A percentile compares a stretch with the other conserved stretches of the same genome.
phyloP scores from a whole-genome alignment of 2,797 vertebrate species.

The Melanitta fusca region DNA sequence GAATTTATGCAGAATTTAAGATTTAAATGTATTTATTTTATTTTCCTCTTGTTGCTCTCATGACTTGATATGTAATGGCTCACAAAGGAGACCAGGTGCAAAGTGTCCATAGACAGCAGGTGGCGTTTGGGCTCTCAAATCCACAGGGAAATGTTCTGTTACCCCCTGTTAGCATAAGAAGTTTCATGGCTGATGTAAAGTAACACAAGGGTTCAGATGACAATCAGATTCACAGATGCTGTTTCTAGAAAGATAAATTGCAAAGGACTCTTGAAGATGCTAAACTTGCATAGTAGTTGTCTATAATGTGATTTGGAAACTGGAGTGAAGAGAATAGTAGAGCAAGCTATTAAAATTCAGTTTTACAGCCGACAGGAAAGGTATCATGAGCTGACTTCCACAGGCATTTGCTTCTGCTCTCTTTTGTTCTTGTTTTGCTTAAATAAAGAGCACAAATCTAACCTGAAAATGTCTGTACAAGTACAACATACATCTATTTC shows the following conservation, averaged over 20 bases:
- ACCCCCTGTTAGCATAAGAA: not conserved
- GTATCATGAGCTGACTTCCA: not conserved
- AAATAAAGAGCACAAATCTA: conserved; percentile 32
- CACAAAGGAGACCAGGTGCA: not conserved
- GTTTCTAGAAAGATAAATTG: conserved; percentile 13
- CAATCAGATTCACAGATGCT: not conserved
- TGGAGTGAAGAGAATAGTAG: not conserved
- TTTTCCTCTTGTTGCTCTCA: not conserved
- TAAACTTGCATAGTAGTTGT: not conserved
- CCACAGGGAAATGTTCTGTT: not conserved
- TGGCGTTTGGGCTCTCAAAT: not conserved
- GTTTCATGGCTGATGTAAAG: not conserved
- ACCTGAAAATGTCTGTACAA: not conserved
- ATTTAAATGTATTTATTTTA: not conserved
- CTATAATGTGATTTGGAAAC: not conserved
- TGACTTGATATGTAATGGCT: not conserved
- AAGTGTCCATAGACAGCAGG: not conserved
- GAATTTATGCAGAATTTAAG: not conserved
- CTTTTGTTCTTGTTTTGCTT: not conserved
- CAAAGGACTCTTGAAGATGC: not conserved
- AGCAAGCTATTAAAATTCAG: conserved; percentile 32
- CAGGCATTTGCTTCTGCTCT: not conserved
- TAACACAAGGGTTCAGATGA: not conserved
- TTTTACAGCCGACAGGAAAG: not conserved
- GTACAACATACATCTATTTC: not conserved